Percentiles rank a stretch among this genome's conserved stretches.
Evolutionary conservation across 2,797 vertebrate genomes (phyloP).

Genomic region (Melanotaenia parkinsoni): DNA sequence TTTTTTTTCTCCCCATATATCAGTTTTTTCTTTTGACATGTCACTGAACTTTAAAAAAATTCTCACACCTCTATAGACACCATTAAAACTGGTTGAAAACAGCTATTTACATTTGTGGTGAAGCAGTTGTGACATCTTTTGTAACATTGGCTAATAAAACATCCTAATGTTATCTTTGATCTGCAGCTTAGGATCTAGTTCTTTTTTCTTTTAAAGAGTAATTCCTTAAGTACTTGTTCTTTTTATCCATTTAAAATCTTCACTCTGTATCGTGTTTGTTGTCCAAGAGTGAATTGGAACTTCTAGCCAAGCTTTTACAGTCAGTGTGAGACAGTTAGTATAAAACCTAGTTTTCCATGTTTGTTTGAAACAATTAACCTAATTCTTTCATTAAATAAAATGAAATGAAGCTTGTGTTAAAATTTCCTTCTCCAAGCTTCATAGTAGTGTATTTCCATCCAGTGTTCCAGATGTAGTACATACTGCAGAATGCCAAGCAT

Average conservation of each 20-base stretch:
- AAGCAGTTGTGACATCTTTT: not conserved
- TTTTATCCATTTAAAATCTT: too few species aligned
- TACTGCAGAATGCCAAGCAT: slow-evolving; percentile 26
- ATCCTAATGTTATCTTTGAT: not conserved
- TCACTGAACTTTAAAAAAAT: slow-evolving; percentile 3
- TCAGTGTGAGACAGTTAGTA: not conserved
- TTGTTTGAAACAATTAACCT: not conserved
- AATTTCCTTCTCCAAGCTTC: not conserved
- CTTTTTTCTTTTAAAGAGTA: not conserved
- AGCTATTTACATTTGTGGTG: not conserved
- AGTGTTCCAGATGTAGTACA: slow-evolving; percentile 31
- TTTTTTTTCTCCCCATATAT: not conserved
- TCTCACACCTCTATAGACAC: slow-evolving; percentile 1
- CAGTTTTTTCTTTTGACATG: slow-evolving; percentile 15
- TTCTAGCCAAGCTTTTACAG: not conserved
- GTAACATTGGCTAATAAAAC: not conserved
- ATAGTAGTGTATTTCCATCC: slow-evolving; percentile 1
- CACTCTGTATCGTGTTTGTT: not conserved
- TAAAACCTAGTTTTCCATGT: not conserved
- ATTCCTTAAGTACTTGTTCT: not conserved
- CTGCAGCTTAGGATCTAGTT: not conserved
- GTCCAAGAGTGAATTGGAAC: not conserved
- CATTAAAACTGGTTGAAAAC: not conserved
- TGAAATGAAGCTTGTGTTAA: not conserved
- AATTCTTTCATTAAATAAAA: not conserved